Conservation (phyloP, 2,888 invertebrate species). For the Hypomecis punctinalis region DNA sequence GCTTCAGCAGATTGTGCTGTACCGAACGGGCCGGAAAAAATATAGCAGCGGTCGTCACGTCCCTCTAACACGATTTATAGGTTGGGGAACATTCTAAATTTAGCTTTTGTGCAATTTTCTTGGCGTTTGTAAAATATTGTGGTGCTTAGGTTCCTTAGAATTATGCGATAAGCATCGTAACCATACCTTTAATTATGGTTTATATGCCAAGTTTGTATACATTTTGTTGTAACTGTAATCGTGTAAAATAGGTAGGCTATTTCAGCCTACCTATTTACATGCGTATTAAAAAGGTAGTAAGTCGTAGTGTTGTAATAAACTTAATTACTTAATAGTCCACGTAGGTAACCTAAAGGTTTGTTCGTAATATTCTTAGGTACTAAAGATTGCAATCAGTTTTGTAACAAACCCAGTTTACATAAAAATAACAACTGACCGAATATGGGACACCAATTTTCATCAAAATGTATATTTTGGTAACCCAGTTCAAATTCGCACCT, state of each 20-base stretch:
- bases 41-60: slow-evolving; percentile 54
- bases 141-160: slow-evolving; percentile 1
- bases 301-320: slow-evolving; percentile 2
- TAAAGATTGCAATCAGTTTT: not conserved
- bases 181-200: slow-evolving; percentile 19
- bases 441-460: not conserved
- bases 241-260: not conserved
- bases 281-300: not conserved
- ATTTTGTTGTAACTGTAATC: slow-evolving; percentile 10
- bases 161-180: slow-evolving; percentile 18
- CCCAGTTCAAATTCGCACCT: not conserved
- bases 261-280: not conserved
- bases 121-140: slow-evolving; percentile 18
- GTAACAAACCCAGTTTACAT: not conserved
- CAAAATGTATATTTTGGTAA: slow-evolving; percentile 3
- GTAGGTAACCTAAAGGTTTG: not conserved
- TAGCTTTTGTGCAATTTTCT: slow-evolving; percentile 40
- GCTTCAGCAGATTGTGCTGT: slow-evolving; percentile 60
- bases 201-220: slow-evolving; percentile 1
- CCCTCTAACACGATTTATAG: slow-evolving; percentile 53
- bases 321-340: slow-evolving; percentile 5
- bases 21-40: slow-evolving; percentile 65
- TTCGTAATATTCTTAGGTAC: not conserved
- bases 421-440: not conserved
- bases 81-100: slow-evolving; percentile 41